Evolutionary conservation across 2,113 vertebrate genomes (phyloP).

Genomic region (Motacilla alba): DNA sequence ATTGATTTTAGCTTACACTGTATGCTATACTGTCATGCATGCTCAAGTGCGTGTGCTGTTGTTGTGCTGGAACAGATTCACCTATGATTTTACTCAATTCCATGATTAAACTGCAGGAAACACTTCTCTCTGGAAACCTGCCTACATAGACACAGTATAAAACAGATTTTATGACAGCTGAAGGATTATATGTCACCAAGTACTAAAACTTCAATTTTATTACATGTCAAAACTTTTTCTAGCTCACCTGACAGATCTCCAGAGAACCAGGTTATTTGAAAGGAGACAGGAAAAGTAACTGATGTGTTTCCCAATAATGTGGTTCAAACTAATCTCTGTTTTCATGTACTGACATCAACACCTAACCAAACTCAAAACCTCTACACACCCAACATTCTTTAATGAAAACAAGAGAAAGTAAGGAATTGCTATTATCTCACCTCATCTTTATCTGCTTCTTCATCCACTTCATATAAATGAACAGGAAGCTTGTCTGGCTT

Average conservation of each 20-base stretch:
- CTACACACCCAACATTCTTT: neutral
- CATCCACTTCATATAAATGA: slow-evolving; percentile 97
- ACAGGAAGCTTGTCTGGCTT: slow-evolving; percentile 91
- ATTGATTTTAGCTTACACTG: neutral
- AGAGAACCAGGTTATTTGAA: neutral
- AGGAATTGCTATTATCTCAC: slow-evolving; percentile 67
- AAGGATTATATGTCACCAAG: neutral
- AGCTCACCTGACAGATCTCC: neutral
- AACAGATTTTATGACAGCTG: neutral
- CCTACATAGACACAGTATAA: neutral
- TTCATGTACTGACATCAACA: neutral
- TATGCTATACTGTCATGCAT: neutral
- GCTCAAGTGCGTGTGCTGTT: neutral
- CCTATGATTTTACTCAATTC: neutral
- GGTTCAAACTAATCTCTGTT: neutral
- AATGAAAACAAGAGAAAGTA: neutral
- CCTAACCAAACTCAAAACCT: neutral
- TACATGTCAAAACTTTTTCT: neutral
- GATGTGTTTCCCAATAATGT: neutral
- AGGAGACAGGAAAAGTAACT: neutral
- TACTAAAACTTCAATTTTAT: neutral
- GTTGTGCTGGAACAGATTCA: neutral
- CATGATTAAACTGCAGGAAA: neutral
- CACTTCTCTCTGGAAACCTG: neutral
- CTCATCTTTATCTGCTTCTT: slow-evolving; percentile 98